phyloP scores from a whole-genome alignment of 2,113 vertebrate species.

The Platichthys flesus region DNA sequence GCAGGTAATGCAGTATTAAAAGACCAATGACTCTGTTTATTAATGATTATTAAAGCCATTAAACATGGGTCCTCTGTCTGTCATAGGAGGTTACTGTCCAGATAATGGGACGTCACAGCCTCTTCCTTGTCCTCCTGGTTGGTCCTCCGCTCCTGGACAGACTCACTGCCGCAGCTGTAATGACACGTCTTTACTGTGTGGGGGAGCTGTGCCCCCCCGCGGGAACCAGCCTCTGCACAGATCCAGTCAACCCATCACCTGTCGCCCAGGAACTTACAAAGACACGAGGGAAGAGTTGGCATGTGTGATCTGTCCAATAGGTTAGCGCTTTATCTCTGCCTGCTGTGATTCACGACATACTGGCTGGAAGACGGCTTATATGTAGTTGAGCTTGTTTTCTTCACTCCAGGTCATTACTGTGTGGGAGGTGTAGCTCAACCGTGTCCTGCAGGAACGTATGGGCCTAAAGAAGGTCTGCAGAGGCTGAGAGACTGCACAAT shows the following conservation, averaged over 20 bases:
- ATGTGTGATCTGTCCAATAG: conserved; percentile 78
- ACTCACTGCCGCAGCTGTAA: conserved; percentile 75
- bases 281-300: conserved; percentile 54
- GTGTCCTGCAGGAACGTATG: conserved; percentile 85
- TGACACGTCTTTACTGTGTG: conserved; percentile 58
- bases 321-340: conserved; percentile 50
- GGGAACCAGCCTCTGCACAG: conserved; percentile 60
- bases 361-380: not conserved
- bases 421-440: conserved; percentile 66
- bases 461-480: conserved; percentile 72
- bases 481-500: conserved; percentile 76
- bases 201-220: conserved; percentile 40
- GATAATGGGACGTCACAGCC: conserved; percentile 73
- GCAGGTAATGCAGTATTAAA: conserved; percentile 77
- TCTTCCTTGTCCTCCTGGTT: conserved; percentile 72
- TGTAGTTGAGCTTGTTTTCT: conserved; percentile 6
- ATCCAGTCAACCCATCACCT: conserved; percentile 60
- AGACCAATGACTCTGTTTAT: not conserved
- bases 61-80: conserved; percentile 12
- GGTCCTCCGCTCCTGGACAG: conserved; percentile 71
- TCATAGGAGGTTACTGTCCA: conserved; percentile 80
- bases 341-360: not conserved
- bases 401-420: conserved; percentile 83
- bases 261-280: conserved; percentile 78
- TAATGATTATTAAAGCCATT: not conserved